Evolutionary conservation across 2,797 vertebrate species (phyloP), one percentile per base, ranked within the genome.

Genomic region (Acropternis orthonyx): DNA sequence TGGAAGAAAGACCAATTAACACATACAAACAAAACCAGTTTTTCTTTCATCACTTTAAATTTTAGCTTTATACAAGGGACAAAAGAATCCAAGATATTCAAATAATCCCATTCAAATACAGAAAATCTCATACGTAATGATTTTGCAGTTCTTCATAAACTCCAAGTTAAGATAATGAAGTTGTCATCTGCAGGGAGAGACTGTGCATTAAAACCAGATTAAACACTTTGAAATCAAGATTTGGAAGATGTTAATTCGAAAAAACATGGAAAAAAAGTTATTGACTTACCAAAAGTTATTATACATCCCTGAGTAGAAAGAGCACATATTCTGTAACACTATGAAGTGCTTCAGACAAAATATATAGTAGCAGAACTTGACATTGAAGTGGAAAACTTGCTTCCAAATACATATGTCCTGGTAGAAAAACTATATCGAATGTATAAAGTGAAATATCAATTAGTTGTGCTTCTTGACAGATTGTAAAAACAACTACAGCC

Each of bases 401-500:
- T 95, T 96, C 84, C 63, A 96, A 85, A 95, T 75, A 74, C 30
- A 79, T 86, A 95, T 3, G 5, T 72, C 69, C 67, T 79, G 87
- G 89, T 94, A 96, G 89, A 94, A 97, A 89, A 94, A 87, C 39
- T 84, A 80, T 88, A 81, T 65, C 36, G 3, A 18, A 79, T 78
- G 58, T 92, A 93, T 59, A 39, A 90, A 94, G 49, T 85, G 85
- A 92, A 96, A 95, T 79, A 97, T 73, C 94, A 97, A 96, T 95
- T 96, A 95, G 86, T 34, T 96, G 92, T 39, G 12, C 71, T 95
- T 95, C 93, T 95, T 97, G 95, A 95, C 96, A 97, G 95, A 95
- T 59, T 86, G 81, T 94, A 95, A 97, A 96, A 97, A 95, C 88
- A 94, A 67, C 80, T 91, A 72, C 6, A 71, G 49, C 55, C 76